Conservation (phyloP, 2,888 invertebrate genomes). For the Hyalella azteca region DNA sequence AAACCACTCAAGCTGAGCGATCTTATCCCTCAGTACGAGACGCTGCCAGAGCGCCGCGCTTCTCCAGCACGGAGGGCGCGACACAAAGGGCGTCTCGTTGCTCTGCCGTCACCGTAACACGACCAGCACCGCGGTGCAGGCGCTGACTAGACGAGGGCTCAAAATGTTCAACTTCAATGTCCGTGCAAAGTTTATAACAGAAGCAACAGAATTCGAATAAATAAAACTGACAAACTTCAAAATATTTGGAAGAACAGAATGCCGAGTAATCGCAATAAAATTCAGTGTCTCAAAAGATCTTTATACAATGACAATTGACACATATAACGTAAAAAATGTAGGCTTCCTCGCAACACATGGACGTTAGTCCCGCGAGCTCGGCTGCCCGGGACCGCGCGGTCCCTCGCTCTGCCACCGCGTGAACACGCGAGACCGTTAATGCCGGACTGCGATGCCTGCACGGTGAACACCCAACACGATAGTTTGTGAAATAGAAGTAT, state of each 20-base stretch:
- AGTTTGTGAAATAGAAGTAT: too few relatives aligned
- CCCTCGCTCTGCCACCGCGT: background rate
- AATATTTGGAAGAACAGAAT: too few relatives aligned
- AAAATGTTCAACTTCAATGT: background rate
- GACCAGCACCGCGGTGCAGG: background rate
- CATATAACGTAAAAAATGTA: background rate
- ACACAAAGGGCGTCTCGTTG: background rate
- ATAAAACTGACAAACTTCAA: too few relatives aligned
- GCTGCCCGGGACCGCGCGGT: background rate
- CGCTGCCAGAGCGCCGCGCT: background rate
- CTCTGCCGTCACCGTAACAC: constrained; percentile 6
- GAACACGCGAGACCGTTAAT: constrained; percentile 4
- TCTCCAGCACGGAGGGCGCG: background rate
- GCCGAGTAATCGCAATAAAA: too few relatives aligned
- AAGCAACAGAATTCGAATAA: background rate
- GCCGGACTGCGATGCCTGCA: constrained; percentile 30
- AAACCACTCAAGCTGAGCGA: background rate
- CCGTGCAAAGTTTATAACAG: background rate
- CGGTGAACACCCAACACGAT: background rate
- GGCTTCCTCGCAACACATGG: background rate
- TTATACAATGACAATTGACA: background rate
- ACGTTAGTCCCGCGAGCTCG: background rate
- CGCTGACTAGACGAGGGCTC: background rate
- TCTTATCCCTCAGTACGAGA: background rate
- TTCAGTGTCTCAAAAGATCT: too few relatives aligned